Base-by-base conservation (phyloP, 2,888 invertebrate species). In the Antitype chi region DNA sequence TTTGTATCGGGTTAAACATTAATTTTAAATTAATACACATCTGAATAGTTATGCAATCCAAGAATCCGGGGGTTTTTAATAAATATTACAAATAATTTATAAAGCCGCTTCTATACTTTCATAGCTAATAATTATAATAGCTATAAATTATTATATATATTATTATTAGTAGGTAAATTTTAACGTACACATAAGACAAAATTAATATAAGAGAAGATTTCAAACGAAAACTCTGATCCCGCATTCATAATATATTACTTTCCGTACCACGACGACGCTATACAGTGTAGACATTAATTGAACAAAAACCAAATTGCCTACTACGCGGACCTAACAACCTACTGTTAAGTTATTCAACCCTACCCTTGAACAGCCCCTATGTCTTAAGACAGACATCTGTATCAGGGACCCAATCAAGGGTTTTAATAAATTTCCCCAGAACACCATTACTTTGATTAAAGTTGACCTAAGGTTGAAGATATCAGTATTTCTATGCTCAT, bases 391-490 rank as follows among this genome's bases (percentile, higher is more conserved):
- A 76, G 53, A 63, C 52, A 38, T 71, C 64, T 75, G 63, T 89
- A 87, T 82, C 88, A 72, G 71, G 66, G 59, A 47, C 74, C 69
- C 78, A 82, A 81, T 89, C 80, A 80, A 73, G 76, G 79, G 77
- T 66, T 80, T 80, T 80, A 82, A 87, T 87, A 82, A 87, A 80
- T 84, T 80, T 80, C 66, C 28, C 25, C 20, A 57, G 63, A 66
- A 64, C 32, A 67, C 75, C 80, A 87, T 89, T 86, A 86, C 78
- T 81, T 75, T 84, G 63, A 89, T 86, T 86, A 89, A 86, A 84
- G 17, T 76, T 73, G 52, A 79, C 76, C 73, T 78, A 73, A 76
- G 75, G 75, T 76, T 74, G 38, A 52, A 69, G 68, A 23, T 75
- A 63, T 86, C 53, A 78, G n/a, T 74, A 25, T 62, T 66, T 74